Conservation (phyloP, 2,113 vertebrate genomes). For the Ahaetulla prasina region DNA sequence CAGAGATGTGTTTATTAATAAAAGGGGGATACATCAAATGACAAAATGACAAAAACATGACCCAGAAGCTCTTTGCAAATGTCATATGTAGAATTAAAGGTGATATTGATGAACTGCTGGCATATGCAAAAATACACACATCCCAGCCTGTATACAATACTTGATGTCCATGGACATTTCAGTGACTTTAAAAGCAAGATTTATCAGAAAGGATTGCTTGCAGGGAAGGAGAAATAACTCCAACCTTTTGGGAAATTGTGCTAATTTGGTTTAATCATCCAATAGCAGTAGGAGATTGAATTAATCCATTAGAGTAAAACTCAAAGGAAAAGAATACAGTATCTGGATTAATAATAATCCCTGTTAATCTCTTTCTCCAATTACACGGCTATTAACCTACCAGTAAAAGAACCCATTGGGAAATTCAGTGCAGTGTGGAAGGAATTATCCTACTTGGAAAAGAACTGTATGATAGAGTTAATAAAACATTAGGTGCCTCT, state of each 20-base stretch:
- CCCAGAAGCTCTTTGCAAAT: neutral
- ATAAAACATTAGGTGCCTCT: conserved; percentile 42
- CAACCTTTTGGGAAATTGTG: neutral
- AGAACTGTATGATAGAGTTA: conserved; percentile 40
- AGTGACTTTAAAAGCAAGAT: too few species aligned
- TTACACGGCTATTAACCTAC: conserved; percentile 33
- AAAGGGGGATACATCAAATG: neutral
- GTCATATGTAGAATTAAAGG: neutral
- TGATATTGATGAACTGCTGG: neutral
- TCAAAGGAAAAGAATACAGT: conserved; percentile 1
- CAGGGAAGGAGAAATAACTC: neutral
- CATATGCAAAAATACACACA: neutral
- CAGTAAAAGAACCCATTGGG: conserved; percentile 37
- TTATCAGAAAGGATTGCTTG: too few species aligned
- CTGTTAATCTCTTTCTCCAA: conserved; percentile 47
- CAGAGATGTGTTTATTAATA: neutral
- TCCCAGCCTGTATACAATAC: neutral
- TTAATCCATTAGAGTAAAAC: conserved; percentile 16
- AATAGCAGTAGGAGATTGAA: conserved; percentile 13
- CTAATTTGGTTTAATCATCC: conserved; percentile 38
- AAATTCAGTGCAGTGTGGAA: conserved; percentile 34
- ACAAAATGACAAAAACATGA: neutral
- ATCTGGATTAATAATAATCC: conserved; percentile 38
- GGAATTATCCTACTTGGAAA: conserved; percentile 42
- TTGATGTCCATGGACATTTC: too few species aligned